Evolutionary conservation across 2,797 vertebrate genomes (phyloP), one percentile per base, ranked within the genome.

Genomic region (Aldrovandia affinis): DNA sequence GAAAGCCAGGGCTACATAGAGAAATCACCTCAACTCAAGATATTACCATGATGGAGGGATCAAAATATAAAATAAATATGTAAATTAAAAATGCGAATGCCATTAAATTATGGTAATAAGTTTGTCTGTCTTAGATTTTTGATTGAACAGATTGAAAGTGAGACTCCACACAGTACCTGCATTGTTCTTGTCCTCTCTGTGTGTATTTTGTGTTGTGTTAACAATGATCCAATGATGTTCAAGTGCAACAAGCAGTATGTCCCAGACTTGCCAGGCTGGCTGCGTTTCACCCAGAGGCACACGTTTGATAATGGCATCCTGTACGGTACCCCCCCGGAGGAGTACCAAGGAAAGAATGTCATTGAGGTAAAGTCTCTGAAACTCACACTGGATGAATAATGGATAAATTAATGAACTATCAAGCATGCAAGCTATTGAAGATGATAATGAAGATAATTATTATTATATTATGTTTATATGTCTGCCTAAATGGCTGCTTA

Each of bases 231-330:
- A 15, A 93, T 99, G 92, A 95, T 94, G 83, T 99, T 98, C 90
- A 97, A 95, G 7, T 96, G 97, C 88, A 97, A 97, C 91, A 93
- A 93, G 83, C 90, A 94, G 92, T 92, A 89, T 42, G 96, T 91
- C 88, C 98, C 98, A 0, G 97, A 99, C 92, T 95, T 99, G 81
- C 98, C 97, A 0, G 91, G 92, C 83, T 99, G 98, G 98, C 95
- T 99, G 12, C 96, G 96, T 57, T 96, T 95, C 44, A 93, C 94
- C 84, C 98, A 99, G 87, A 96, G 97, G 0, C 94, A 94, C 63
- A 93, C 96, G 0, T 90, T 81, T 30, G 94, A 97, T 42, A 94
- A 97, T 0, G 97, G 96, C 73, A 98, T 96, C 90, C 95, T 99
- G 42, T 99, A 99, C 0, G 98, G 98, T 7, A 94, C 96, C 0